Base-by-base conservation (phyloP, 1,140 invertebrate genomes). In the Hirudo medicinalis region DNA sequence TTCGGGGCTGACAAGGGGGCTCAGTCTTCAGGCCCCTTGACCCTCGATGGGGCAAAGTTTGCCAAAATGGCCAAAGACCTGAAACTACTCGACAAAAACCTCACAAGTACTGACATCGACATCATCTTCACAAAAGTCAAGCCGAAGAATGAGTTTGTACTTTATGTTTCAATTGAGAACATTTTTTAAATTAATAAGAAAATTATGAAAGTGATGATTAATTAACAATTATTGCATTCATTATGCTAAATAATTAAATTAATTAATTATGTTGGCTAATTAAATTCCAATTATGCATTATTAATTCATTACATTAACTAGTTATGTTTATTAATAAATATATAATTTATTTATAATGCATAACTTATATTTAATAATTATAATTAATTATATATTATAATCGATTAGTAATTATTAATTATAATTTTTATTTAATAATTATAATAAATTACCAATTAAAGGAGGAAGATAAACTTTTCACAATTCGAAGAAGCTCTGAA, bases 111-210 rank as follows among this genome's bases (percentile, higher is more conserved):
- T 27, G 73, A 74, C 29, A 70, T 74, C 32, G 73, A 74, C 70
- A 74, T 74, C 73, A 69, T 74, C 63, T 74, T 74, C 73, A 67
- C 68, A 11, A 74, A 74, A 66, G 67, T 74, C 63, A 74, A 74
- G 49, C 67, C 73, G 8, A 71, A 71, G 54, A 72, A 55, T 63
- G 73, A 74, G 73, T 74, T 43, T 49, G 73, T 74, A 40, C 25
- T 25, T 25, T 22, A 54, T 32, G 3, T 22, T 63, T 32, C 29
- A 2, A 63, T 9, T 63, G 57, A 11, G 6, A 25, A 49, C 43
- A 8, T 9, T 1, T 5, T 17, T 15, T 15, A 17, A 11, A 13
- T 15, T 5, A 49, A 11, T 49, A 17, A 2, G 11, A 49, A 49
- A 49, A 0, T 49, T 17, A 49, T 8, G 43, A 9, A 8, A 3